These are phyloP conservation scores for Morone saxatilis DNA, from an alignment of 2,113 vertebrate species.

Conservation along the genomic window DNA sequence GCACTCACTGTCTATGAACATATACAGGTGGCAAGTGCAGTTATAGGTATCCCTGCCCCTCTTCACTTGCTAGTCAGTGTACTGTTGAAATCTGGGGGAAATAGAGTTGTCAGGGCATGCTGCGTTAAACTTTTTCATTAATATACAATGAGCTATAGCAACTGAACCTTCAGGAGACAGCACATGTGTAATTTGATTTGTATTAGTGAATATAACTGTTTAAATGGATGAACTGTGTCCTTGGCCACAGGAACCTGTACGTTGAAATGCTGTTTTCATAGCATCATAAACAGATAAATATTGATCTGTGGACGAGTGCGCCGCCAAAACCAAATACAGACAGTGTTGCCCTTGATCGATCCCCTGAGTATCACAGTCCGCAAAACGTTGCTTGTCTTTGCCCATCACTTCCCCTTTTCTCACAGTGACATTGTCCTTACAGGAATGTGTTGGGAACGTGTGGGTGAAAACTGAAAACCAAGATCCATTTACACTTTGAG, in stretches of 20 bases:
- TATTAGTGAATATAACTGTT: slow-evolving; percentile 37
- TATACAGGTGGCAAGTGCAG: background rate
- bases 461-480: slow-evolving; percentile 28
- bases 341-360: slow-evolving; percentile 65
- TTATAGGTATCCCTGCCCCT: no score
- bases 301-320: slow-evolving; percentile 58
- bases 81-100: background rate
- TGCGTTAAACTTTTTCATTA: slow-evolving; percentile 19
- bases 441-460: slow-evolving; percentile 21
- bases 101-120: background rate
- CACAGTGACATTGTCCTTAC: slow-evolving; percentile 44
- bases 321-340: slow-evolving; percentile 53
- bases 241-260: slow-evolving; percentile 52
- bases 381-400: slow-evolving; percentile 46
- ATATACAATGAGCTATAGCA: background rate
- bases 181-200: slow-evolving; percentile 50
- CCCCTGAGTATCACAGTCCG: slow-evolving; percentile 30
- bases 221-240: slow-evolving; percentile 52
- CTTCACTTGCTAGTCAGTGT: background rate
- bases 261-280: slow-evolving; percentile 58
- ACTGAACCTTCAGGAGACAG: slow-evolving; percentile 27
- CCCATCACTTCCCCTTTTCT: slow-evolving; percentile 51
- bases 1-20: background rate
- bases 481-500: slow-evolving; percentile 43
- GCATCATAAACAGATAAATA: slow-evolving; percentile 75